Evolutionary conservation across 2,797 vertebrate species (phyloP), one percentile per base, ranked within the genome.

Genomic region (Sternarchorhynchus goeldii): DNA sequence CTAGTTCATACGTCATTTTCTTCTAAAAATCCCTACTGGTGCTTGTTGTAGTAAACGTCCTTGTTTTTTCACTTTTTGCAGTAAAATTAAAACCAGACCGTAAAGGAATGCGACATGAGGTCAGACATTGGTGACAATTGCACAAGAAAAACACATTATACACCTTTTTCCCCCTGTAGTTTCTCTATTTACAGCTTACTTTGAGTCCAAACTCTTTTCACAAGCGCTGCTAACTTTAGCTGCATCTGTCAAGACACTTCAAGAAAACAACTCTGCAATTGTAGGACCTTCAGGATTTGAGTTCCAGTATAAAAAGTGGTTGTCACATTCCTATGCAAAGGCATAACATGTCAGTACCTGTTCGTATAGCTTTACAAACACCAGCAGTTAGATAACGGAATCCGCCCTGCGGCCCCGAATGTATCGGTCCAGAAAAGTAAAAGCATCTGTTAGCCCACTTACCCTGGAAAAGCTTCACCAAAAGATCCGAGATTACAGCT

Each of bases 11-110:
- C 62, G 31, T 50, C 55, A 4, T 32, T 76, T 8, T 68, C 14
- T 57, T 56, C 45, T 75, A 25, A 41, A 68, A 79, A 58, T 32
- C n/a, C 14, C 53, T 34, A 53, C 36, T 31, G 18, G 69, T 53
- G 25, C 68, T 70, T 53, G 56, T 36, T 63, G 25, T 8, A 4
- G 32, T 60, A 71, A 71, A 69, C 58, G 75, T 68, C 75, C 66
- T 66, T 39, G 7, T 45, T 55, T 29, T 41, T 50, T 21, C 20
- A 64, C 34, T 74, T 73, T 69, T 10, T 73, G 63, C 59, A 64
- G 57, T 29, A 82, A 12, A 90, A 92, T 91, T 84, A 88, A 90
- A 88, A 82, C 85, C 91, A 93, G 91, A 89, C 82, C 80, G 80
- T 72, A 65, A 73, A 82, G 81, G 85, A 85, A 86, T 81, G 77